Conservation (phyloP, 2,113 vertebrate genomes). For the Mustela nigripes region DNA sequence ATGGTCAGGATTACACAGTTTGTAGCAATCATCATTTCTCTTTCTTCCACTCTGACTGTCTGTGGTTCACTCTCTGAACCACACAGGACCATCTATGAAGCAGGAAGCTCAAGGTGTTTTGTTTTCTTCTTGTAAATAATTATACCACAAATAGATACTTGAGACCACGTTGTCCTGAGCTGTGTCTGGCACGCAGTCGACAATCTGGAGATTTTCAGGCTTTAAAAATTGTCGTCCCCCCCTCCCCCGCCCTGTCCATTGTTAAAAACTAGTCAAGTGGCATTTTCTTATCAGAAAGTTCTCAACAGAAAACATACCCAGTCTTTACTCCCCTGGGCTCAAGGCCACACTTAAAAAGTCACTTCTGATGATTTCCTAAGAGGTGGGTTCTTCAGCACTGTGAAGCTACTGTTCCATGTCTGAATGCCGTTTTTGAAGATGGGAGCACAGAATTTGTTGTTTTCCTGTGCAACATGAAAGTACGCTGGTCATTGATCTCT, state of each 20-base stretch:
- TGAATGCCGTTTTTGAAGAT: background rate
- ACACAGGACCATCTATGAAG: background rate
- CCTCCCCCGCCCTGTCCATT: fast-evolving
- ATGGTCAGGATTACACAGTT: background rate
- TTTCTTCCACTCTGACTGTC: background rate
- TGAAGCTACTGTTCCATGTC: background rate
- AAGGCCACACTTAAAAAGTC: background rate
- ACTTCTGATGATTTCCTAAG: background rate
- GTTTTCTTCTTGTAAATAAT: background rate
- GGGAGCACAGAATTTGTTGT: background rate
- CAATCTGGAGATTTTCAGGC: background rate
- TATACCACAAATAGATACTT: background rate
- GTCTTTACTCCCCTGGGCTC: too few relatives aligned
- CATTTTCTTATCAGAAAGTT: background rate
- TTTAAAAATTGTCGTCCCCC: too few relatives aligned
- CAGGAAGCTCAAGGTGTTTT: background rate
- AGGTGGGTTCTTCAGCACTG: background rate
- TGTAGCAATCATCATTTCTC: background rate
- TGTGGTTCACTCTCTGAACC: background rate
- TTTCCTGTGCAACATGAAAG: background rate
- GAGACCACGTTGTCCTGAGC: background rate
- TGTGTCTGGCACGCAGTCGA: background rate
- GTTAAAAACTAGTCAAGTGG: background rate
- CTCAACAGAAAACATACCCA: background rate
- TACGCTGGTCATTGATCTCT: background rate